A percentile compares a stretch with the other conserved stretches of the same genome.
Evolutionary conservation across 1,140 invertebrate species (phyloP).

Genomic region (Antheraea mylitta): DNA sequence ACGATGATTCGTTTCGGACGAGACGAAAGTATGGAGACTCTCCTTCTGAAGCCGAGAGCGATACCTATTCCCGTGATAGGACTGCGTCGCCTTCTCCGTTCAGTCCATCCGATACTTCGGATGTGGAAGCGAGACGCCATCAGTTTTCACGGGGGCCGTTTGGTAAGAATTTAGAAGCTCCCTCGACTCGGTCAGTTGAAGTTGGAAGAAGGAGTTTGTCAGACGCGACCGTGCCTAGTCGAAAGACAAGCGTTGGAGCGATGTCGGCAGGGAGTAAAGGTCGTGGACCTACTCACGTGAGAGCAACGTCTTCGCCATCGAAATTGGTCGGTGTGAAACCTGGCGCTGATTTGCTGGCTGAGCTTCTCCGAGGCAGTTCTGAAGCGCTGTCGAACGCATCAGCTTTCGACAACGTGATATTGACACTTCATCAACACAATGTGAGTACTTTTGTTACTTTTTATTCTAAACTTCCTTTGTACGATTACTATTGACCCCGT

Average conservation of each 20-base stretch:
- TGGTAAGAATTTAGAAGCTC: conserved; percentile 61
- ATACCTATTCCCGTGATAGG: conserved; percentile 65
- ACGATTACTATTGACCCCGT: conserved; percentile 30
- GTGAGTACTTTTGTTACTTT: conserved; percentile 58
- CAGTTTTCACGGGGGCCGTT: conserved; percentile 51
- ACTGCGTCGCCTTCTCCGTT: conserved; percentile 73
- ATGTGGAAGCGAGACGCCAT: conserved; percentile 57
- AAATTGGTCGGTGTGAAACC: conserved; percentile 85
- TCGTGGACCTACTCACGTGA: conserved; percentile 80
- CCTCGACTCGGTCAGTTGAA: conserved; percentile 55
- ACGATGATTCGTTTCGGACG: conserved; percentile 76
- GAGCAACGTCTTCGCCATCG: conserved; percentile 89
- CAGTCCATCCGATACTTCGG: conserved; percentile 68
- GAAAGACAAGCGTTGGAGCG: conserved; percentile 62
- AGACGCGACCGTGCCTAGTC: conserved; percentile 64
- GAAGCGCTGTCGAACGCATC: conserved; percentile 83
- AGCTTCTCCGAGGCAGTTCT: conserved; percentile 86
- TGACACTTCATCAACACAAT: conserved; percentile 75
- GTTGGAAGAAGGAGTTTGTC: conserved; percentile 73
- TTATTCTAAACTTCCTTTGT: conserved; percentile 31
- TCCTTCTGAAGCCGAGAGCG: conserved; percentile 72
- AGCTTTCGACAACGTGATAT: conserved; percentile 72
- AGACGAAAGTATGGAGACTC: conserved; percentile 70
- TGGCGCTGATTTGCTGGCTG: conserved; percentile 85
- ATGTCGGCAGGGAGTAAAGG: conserved; percentile 40